A percentile compares a stretch with the other conserved stretches of the same genome.
Evolutionary conservation across 2,888 invertebrate species (phyloP).

Genomic region (Crossocerus cetratus): DNA sequence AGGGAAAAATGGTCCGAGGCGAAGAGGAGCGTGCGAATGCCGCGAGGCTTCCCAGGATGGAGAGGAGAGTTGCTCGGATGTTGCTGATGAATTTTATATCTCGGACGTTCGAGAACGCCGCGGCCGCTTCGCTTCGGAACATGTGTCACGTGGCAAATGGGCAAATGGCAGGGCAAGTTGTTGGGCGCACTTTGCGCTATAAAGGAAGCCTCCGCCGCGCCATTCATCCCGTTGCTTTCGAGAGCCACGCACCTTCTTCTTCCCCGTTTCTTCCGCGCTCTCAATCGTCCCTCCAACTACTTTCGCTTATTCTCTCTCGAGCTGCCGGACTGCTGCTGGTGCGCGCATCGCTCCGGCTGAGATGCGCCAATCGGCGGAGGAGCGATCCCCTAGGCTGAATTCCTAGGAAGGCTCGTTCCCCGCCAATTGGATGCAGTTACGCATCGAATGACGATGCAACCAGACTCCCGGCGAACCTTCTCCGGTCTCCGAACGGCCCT

Average conservation of each 20-base stretch:
- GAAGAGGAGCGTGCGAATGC: background rate
- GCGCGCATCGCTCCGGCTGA: conserved; percentile 3
- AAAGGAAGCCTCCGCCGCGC: conserved; percentile 55
- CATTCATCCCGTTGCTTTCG: conserved; percentile 14
- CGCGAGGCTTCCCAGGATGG: too few species aligned
- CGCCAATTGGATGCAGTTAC: conserved; percentile 70
- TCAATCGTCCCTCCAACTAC: conserved; percentile 4
- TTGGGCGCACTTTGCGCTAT: conserved; percentile 58
- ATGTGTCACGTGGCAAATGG: conserved; percentile 56
- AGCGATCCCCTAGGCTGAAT: conserved; percentile 36
- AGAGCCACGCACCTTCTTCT: too few species aligned
- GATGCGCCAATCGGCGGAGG: conserved; percentile 7
- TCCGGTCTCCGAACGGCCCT: background rate
- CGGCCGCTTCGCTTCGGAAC: conserved; percentile 29
- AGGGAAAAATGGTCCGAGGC: background rate
- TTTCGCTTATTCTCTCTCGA: conserved; percentile 4
- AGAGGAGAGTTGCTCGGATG: conserved; percentile 1
- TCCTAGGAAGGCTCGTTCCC: conserved; percentile 52
- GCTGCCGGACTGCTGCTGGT: conserved; percentile 7
- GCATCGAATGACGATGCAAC: conserved; percentile 58
- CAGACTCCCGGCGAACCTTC: conserved; percentile 23
- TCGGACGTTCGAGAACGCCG: conserved; percentile 37
- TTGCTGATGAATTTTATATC: conserved; percentile 55
- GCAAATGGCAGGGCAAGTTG: conserved; percentile 41
- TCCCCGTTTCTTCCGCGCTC: too few species aligned